A percentile compares a stretch with the other conserved stretches of the same genome.
phyloP scores from a whole-genome alignment of 2,113 vertebrate genomes.

The Petrocephalus zakoni region DNA sequence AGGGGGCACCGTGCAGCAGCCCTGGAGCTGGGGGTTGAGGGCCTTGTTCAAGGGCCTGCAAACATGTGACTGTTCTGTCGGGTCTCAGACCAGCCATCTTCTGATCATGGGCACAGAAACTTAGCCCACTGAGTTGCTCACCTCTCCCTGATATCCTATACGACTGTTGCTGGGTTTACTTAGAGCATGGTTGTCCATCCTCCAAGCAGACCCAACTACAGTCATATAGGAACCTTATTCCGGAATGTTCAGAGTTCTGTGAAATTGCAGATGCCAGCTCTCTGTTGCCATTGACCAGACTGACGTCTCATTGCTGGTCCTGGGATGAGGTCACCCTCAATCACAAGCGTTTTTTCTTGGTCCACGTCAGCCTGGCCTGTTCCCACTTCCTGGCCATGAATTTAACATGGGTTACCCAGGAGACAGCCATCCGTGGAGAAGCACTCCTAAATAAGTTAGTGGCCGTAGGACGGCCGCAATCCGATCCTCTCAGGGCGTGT shows the following conservation, averaged over 20 bases:
- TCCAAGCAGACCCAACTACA: not conserved
- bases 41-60: not conserved
- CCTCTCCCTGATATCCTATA: too few species aligned
- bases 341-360: not conserved
- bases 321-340: not conserved
- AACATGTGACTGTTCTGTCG: not conserved
- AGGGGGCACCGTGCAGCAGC: not conserved
- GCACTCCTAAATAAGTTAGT: constrained; percentile 59
- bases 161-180: not conserved
- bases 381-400: constrained; percentile 14
- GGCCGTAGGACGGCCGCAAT: constrained; percentile 31
- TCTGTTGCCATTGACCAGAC: not conserved
- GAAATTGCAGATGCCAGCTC: not conserved
- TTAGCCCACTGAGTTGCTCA: too few species aligned
- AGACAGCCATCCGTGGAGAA: constrained; percentile 20
- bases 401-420: constrained; percentile 27
- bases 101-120: not conserved
- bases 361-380: not conserved
- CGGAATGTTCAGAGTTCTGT: not conserved
- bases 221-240: not conserved
- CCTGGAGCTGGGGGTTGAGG: not conserved
- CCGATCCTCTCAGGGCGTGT: not conserved
- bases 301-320: not conserved
- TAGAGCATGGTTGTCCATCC: not conserved
- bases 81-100: not conserved